A percentile compares a stretch with the other conserved stretches of the same genome.
phyloP scores from a whole-genome alignment of 2,797 vertebrate genomes.

The Pantherophis alleghaniensis region DNA sequence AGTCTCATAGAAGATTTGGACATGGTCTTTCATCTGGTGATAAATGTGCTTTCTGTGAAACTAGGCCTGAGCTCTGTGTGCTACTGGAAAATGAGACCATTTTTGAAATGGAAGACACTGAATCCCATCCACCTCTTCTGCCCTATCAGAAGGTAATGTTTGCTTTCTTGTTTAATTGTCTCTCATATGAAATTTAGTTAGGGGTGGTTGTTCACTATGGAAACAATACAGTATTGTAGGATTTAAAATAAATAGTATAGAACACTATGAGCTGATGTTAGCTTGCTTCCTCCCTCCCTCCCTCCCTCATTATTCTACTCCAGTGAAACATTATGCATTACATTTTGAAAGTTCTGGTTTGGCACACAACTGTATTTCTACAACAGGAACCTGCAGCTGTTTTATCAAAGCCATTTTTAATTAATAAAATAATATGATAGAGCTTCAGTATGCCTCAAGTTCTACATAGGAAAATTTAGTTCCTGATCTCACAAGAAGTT shows the following conservation, averaged over 20 bases:
- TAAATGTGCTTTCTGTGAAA: background rate
- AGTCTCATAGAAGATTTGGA: background rate
- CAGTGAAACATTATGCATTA: background rate
- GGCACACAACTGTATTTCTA: background rate
- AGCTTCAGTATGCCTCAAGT: background rate
- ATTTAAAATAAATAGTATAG: background rate
- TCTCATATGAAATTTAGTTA: background rate
- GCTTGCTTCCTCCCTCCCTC: background rate
- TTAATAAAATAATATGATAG: background rate
- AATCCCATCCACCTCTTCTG: conserved; percentile 13
- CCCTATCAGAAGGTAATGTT: conserved; percentile 39
- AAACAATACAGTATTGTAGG: no score
- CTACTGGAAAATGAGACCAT: conserved; percentile 51
- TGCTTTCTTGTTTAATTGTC: conserved; percentile 3
- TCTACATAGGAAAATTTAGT: background rate
- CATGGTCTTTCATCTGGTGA: background rate
- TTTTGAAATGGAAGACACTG: conserved; percentile 39
- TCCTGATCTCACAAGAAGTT: background rate
- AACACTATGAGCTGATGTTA: no score
- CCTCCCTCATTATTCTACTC: background rate
- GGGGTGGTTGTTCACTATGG: background rate
- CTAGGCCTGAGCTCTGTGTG: conserved; percentile 49
- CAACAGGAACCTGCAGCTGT: background rate
- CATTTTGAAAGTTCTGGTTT: background rate
- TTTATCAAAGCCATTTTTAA: background rate